Evolutionary conservation across 1,140 invertebrate species (phyloP).

Genomic region (Drosophila pseudoobscura): DNA sequence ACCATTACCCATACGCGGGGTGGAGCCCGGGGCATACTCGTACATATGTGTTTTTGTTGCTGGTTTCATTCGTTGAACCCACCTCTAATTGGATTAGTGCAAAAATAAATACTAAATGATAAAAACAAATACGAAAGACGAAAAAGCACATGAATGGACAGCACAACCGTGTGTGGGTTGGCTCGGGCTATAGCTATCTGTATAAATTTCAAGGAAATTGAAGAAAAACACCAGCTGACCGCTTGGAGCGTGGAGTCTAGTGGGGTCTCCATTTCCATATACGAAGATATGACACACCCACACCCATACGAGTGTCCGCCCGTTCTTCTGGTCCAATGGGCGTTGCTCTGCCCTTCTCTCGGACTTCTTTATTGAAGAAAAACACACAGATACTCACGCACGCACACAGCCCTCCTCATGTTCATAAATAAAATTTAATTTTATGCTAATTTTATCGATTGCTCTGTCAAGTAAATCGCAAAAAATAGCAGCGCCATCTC

Average conservation of each 20-base stretch:
- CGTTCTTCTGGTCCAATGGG: background rate
- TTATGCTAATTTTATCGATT: slow-evolving; percentile 79
- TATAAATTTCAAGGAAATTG: no score
- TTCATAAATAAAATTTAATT: slow-evolving; percentile 57
- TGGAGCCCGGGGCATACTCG: no score
- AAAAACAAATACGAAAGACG: slow-evolving; percentile 4
- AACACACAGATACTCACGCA: no score
- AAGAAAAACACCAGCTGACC: no score
- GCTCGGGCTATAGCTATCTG: background rate
- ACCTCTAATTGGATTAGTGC: slow-evolving; percentile 38
- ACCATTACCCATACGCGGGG: no score
- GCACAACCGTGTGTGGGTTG: background rate
- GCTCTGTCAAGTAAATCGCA: slow-evolving; percentile 9
- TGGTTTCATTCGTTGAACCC: background rate
- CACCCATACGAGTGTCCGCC: background rate
- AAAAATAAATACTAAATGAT: background rate
- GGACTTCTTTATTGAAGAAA: no score
- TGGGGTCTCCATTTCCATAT: background rate
- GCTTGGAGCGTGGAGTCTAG: no score
- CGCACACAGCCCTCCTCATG: no score
- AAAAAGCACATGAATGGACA: slow-evolving; percentile 11
- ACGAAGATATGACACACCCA: no score
- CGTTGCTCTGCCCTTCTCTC: background rate
- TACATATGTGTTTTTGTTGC: no score
- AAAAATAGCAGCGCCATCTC: slow-evolving; percentile 1